Evolutionary conservation across 1,140 invertebrate genomes (phyloP).

Genomic region (Marisa cornuarietis): DNA sequence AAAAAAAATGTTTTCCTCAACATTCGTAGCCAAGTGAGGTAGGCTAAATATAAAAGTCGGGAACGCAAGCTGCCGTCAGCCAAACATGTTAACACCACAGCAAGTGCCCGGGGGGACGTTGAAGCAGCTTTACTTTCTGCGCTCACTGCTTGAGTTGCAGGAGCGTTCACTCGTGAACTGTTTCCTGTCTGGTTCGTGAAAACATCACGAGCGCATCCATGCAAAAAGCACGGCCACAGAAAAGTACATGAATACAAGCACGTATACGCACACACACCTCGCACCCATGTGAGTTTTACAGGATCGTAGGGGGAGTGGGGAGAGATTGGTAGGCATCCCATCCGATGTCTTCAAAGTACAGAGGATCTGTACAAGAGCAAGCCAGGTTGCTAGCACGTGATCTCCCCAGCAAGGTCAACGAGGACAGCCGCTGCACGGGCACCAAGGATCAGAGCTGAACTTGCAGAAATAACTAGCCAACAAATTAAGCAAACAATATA

Average conservation of each 20-base stretch:
- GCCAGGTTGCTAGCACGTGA: background rate
- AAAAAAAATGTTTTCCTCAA: too few species aligned
- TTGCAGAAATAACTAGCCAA: too few species aligned
- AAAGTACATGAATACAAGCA: background rate
- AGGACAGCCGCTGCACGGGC: background rate
- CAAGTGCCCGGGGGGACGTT: too few species aligned
- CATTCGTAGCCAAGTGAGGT: too few species aligned
- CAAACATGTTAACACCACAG: too few species aligned
- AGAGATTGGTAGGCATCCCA: too few species aligned
- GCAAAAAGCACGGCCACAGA: background rate
- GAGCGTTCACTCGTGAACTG: slow-evolving; percentile 1
- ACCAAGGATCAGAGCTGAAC: background rate
- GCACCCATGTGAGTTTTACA: background rate
- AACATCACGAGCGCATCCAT: background rate
- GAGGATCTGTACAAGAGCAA: too few species aligned
- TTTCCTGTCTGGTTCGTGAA: background rate
- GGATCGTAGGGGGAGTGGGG: too few species aligned
- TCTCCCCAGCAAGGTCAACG: background rate
- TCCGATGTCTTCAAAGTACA: too few species aligned
- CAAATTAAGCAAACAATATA: background rate
- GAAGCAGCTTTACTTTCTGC: background rate
- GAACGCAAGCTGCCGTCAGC: too few species aligned
- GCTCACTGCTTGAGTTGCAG: background rate
- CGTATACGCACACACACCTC: slow-evolving; percentile 2
- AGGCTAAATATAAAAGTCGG: too few species aligned